Conservation (phyloP, 2,888 invertebrate genomes). For the Eucriotettix oculatus region DNA sequence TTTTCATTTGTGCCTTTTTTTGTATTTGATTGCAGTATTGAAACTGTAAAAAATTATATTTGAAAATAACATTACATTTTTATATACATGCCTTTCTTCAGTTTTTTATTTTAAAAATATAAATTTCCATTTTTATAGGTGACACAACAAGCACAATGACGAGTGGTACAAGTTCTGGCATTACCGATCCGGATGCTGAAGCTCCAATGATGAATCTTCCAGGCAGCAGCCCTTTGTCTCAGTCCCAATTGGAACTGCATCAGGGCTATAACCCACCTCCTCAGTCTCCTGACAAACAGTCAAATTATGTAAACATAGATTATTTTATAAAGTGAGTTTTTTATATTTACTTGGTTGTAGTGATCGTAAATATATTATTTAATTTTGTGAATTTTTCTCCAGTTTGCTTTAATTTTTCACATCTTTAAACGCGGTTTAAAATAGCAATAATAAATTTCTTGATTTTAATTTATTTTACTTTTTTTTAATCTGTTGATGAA, state of each 20-base stretch:
- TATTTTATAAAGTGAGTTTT: slow-evolving; percentile 66
- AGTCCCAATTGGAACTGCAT: slow-evolving; percentile 1
- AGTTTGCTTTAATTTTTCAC: too few relatives aligned
- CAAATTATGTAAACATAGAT: slow-evolving; percentile 85
- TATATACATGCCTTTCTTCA: too few relatives aligned
- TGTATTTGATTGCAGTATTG: too few relatives aligned
- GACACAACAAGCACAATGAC: slow-evolving; percentile 5
- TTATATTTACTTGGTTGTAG: neutral
- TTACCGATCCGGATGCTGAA: slow-evolving; percentile 17
- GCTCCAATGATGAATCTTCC: slow-evolving; percentile 15
- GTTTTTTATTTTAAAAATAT: neutral
- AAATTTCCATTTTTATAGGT: neutral
- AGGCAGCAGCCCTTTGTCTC: slow-evolving; percentile 11
- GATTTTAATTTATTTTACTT: too few relatives aligned
- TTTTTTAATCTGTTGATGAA: too few relatives aligned
- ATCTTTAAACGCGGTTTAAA: too few relatives aligned
- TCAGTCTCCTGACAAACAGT: slow-evolving; percentile 24
- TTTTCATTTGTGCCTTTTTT: too few relatives aligned
- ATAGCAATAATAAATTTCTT: too few relatives aligned
- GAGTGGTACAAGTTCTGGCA: slow-evolving; percentile 16
- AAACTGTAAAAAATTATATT: too few relatives aligned
- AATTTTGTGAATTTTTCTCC: too few relatives aligned
- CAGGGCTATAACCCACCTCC: neutral
- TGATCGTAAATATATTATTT: neutral
- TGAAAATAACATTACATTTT: too few relatives aligned